Conservation (phyloP, 2,113 vertebrate species). For the Alouatta palliata region DNA sequence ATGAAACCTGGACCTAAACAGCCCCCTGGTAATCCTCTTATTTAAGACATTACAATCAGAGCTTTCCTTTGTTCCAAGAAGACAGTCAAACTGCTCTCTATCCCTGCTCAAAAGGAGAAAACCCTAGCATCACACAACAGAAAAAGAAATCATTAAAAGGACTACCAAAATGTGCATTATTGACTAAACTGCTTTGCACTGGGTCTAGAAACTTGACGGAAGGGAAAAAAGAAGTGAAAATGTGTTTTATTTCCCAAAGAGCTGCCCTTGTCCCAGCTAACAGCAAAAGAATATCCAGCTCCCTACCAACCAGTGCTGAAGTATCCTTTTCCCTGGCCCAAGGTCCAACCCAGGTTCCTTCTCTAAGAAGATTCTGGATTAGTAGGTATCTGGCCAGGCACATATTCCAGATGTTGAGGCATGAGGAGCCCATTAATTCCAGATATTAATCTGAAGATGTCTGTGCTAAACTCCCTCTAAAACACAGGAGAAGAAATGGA, state of each 20-base stretch:
- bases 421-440: not conserved
- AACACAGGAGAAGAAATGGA: not conserved
- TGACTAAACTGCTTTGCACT: not conserved
- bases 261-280: not conserved
- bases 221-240: not conserved
- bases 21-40: not conserved
- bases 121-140: not conserved
- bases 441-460: not conserved
- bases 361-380: not conserved
- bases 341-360: not conserved
- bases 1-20: not conserved
- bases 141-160: not conserved
- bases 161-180: not conserved
- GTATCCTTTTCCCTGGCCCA: not conserved
- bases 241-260: constrained; percentile 21
- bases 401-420: not conserved
- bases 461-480: not conserved
- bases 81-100: not conserved
- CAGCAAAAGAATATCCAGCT: not conserved
- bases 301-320: not conserved
- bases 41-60: not conserved
- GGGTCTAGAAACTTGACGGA: not conserved
- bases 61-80: not conserved
- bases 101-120: not conserved
- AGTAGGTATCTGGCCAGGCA: not conserved